phyloP scores from a whole-genome alignment of 2,113 vertebrate species.

The Planiliza haematocheilus region DNA sequence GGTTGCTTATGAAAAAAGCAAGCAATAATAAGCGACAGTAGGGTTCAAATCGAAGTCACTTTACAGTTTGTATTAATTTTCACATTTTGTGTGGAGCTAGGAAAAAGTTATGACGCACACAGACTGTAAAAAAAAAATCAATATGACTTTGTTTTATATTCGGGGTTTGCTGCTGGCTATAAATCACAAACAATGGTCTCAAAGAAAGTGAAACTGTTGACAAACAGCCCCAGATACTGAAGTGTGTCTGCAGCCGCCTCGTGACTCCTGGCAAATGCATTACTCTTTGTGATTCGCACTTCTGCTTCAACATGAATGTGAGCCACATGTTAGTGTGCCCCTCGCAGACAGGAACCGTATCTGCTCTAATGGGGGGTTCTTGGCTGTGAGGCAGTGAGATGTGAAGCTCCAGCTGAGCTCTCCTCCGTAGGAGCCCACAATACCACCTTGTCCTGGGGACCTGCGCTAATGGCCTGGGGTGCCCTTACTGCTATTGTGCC shows the following conservation, averaged over 20 bases:
- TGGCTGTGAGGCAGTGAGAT: conserved; percentile 78
- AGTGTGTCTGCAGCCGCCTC: conserved; percentile 71
- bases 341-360: conserved; percentile 86
- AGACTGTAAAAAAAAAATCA: conserved; percentile 60
- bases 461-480: conserved; percentile 84
- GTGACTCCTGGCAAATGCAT: conserved; percentile 85
- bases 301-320: conserved; percentile 54
- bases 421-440: conserved; percentile 86
- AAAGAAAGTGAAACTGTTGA: conserved; percentile 72
- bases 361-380: conserved; percentile 88
- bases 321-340: conserved; percentile 54
- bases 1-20: conserved; percentile 57
- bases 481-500: conserved; percentile 69
- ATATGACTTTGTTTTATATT: conserved; percentile 65
- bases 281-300: conserved; percentile 65
- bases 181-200: conserved; percentile 63
- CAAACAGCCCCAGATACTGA: conserved; percentile 52
- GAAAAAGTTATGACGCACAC: conserved; percentile 67
- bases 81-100: conserved; percentile 49
- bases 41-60: conserved; percentile 72
- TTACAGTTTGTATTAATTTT: conserved; percentile 70
- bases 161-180: conserved; percentile 66
- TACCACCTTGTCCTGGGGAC: conserved; percentile 84
- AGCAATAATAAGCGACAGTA: conserved; percentile 61
- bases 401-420: conserved; percentile 87